phyloP scores from a whole-genome alignment of 2,888 invertebrate species.

The Perdita meconis region DNA sequence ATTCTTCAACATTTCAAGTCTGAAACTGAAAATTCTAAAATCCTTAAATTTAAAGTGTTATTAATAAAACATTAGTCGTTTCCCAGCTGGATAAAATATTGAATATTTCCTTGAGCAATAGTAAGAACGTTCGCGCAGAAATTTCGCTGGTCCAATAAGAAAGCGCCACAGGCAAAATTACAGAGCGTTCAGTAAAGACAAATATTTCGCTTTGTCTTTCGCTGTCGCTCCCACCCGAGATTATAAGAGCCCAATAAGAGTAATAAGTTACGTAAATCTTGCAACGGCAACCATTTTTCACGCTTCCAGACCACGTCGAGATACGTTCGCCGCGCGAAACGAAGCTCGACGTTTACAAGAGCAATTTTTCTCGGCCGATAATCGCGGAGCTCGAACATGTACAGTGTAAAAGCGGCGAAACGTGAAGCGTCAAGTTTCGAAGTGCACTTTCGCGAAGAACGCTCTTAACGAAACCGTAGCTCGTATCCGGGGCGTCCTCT shows the following conservation, averaged over 20 bases:
- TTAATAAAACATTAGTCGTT: no score
- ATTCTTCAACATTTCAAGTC: no score
- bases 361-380: constrained; percentile 12
- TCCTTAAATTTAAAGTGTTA: no score
- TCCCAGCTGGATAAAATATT: no score
- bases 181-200: no score
- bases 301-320: background rate
- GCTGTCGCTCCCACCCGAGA: background rate
- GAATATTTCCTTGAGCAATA: no score
- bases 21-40: no score
- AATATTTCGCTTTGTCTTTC: background rate
- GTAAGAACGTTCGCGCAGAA: no score
- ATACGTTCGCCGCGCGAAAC: constrained; percentile 5
- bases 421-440: background rate
- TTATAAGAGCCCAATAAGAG: background rate
- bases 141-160: no score
- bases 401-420: constrained; percentile 5
- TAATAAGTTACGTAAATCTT: constrained; percentile 4
- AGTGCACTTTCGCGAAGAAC: constrained; percentile 1
- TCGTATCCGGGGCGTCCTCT: background rate
- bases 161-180: no score
- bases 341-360: constrained; percentile 16
- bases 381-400: constrained; percentile 1
- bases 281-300: constrained; percentile 10
- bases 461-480: background rate